Conservation (phyloP, 1,140 invertebrate genomes). For the Berghia stephanieae region DNA sequence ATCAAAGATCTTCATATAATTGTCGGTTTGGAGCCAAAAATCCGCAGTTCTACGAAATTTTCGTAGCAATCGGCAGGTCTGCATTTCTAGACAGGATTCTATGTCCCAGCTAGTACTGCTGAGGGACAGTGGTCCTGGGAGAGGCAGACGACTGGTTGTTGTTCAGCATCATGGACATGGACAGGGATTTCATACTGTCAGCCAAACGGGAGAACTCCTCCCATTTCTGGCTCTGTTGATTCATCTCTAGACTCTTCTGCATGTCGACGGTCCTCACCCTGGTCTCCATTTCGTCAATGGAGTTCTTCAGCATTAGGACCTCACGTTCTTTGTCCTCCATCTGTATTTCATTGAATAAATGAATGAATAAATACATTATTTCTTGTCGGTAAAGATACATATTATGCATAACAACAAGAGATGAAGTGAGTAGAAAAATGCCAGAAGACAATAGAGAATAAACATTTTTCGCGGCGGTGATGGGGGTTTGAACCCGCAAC, state of each 20-base stretch:
- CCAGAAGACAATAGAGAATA: too few relatives aligned
- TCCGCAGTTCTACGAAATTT: too few relatives aligned
- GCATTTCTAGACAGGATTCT: too few relatives aligned
- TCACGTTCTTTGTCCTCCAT: constrained; percentile 15
- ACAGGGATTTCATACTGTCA: constrained; percentile 63
- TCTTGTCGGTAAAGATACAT: neutral
- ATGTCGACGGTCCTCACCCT: constrained; percentile 51
- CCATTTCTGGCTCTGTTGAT: constrained; percentile 63
- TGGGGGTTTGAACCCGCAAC: too few relatives aligned
- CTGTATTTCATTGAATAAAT: neutral
- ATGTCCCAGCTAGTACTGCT: constrained; percentile 19
- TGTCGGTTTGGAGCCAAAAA: too few relatives aligned
- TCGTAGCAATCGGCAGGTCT: too few relatives aligned
- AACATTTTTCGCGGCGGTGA: too few relatives aligned
- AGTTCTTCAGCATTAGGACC: neutral
- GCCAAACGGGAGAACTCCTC: constrained; percentile 64
- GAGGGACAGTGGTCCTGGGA: neutral
- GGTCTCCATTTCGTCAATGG: constrained; percentile 36
- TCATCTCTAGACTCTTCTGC: constrained; percentile 57
- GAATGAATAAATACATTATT: too few relatives aligned
- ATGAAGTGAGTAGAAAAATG: too few relatives aligned
- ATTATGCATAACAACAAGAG: neutral
- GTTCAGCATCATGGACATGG: constrained; percentile 54
- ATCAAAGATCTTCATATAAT: too few relatives aligned
- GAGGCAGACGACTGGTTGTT: neutral